Base-by-base conservation (phyloP, 2,888 invertebrate genomes). In the Argyresthia goedartella region DNA sequence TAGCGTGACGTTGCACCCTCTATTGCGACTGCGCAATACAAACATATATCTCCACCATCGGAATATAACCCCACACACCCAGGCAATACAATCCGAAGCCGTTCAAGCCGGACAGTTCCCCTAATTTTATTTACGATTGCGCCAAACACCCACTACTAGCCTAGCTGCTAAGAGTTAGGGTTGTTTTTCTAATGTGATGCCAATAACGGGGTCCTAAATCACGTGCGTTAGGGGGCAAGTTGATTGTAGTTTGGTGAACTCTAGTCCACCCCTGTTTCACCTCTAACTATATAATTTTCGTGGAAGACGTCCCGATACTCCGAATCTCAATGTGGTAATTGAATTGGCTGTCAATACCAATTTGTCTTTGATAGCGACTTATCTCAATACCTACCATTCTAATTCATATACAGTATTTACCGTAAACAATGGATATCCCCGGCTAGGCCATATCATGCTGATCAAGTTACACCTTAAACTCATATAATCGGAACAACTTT, bases 231-330 rank as follows among this genome's bases (percentile, higher is more conserved):
- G 66, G 78, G 80, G 73, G 73, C 69, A 70, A 74, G 71, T 74
- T 73, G 80, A 84, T 80, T 76, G 77, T 75, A 81, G 76, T 76
- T 72, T 74, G 69, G 71, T 73, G 73, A 73, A 73, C 73, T 68
- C 66, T 58, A 68, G 64, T 72, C 73, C 73, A 75, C 69, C 71
- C 69, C 57, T 60, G 59, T 50, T 16, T 52, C 6, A 25, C 25
- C 25, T 6, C 25, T 25, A 25, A 25, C n/a, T 25, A 25, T 25
- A 25, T 25, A n/a, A n/a, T n/a, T n/a, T n/a, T n/a, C n/a, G n/a
- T n/a, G n/a, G n/a, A n/a, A n/a, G n/a, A n/a, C n/a, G n/a, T n/a
- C n/a, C n/a, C n/a, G n/a, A n/a, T n/a, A n/a, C n/a, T n/a, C n/a
- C n/a, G n/a, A n/a, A n/a, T n/a, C n/a, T n/a, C n/a, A n/a, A n/a